Evolutionary conservation across 1,140 invertebrate genomes (phyloP).

Genomic region (Drosophila neocordata): DNA sequence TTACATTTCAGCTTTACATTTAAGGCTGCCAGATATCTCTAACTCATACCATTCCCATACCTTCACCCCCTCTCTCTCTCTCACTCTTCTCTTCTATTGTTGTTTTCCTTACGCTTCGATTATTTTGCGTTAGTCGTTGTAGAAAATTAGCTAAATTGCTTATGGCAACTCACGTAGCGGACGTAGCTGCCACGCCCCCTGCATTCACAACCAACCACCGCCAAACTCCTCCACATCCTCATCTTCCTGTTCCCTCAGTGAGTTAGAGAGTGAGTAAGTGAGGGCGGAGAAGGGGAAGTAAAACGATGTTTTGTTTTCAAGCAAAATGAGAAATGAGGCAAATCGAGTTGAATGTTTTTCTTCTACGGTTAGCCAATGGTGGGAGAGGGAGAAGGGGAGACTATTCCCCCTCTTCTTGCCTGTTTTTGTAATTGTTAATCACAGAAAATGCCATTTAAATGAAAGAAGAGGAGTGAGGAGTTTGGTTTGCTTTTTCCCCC

Average conservation of each 20-base stretch:
- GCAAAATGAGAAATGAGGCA: conserved; percentile 8
- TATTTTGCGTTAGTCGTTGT: conserved; percentile 61
- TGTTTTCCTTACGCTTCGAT: conserved; percentile 71
- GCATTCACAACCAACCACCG: not conserved
- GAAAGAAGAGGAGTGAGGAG: not conserved
- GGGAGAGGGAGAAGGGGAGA: too few species aligned
- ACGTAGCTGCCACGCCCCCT: conserved; percentile 24
- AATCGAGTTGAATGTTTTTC: conserved; percentile 24
- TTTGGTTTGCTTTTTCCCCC: too few species aligned
- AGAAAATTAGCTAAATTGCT: conserved; percentile 79
- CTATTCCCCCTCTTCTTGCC: conserved; percentile 17
- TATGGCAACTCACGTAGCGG: conserved; percentile 75
- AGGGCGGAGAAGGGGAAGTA: conserved; percentile 5
- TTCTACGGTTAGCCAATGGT: not conserved
- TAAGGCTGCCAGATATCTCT: not conserved
- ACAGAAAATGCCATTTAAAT: conserved; percentile 47
- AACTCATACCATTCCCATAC: not conserved
- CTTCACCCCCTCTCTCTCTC: not conserved
- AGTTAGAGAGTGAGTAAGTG: not conserved
- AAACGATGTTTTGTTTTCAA: conserved; percentile 28
- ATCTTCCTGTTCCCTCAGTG: not conserved
- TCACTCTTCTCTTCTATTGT: not conserved
- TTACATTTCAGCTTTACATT: not conserved
- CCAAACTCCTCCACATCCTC: not conserved
- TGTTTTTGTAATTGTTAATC: conserved; percentile 77